Base-by-base conservation (phyloP, 1,140 invertebrate species). In the Conus betulinus region DNA sequence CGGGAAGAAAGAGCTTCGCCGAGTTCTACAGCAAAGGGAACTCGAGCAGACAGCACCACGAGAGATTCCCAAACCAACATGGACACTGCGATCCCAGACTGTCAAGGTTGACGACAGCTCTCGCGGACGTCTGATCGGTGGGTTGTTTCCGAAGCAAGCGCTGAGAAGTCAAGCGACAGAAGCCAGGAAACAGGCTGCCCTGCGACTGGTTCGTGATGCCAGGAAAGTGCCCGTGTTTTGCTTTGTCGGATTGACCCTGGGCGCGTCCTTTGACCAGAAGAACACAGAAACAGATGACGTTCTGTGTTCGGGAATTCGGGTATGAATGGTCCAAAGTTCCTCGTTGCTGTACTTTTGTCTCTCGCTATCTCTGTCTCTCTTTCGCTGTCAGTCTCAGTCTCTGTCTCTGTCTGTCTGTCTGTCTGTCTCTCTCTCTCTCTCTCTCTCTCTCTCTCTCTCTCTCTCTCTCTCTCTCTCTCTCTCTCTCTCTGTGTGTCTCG, bases 181-280 rank as follows among this genome's bases (percentile, higher is more conserved):
- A 53, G 63, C 91, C 27, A 83, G 92, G 55, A 87, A 89, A 25
- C 86, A 81, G 74, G 91, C 92, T n/a, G 91, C 90, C 51, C 81
- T 87, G 53, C 88, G 88, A 25, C 85, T 89, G 57, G 87, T 88
- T 71, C 78, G 17, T 76, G 81, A 82, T 82, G 85, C 76, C 57
- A 82, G 88, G 57, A 89, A 88, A 79, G 27, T 89, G n/a, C 90
- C 91, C 7, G 52, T 90, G 51, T n/a, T 90, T 91, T 25, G 87
- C 88, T 91, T 91, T 85, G 90, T 89, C 74, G 88, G 87, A 52
- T 17, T 90, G 13, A 86, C 83, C 3, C 60, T 91, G 13, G 79
- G 85, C 53, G 76, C 89, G 5, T 85, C 85, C 63, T 51, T 60
- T 23, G 81, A 74, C 0, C 60, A 51, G 57, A 81, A 39, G 39